Evolutionary conservation across 2,797 vertebrate genomes (phyloP).

Genomic region (Acanthornis magna): DNA sequence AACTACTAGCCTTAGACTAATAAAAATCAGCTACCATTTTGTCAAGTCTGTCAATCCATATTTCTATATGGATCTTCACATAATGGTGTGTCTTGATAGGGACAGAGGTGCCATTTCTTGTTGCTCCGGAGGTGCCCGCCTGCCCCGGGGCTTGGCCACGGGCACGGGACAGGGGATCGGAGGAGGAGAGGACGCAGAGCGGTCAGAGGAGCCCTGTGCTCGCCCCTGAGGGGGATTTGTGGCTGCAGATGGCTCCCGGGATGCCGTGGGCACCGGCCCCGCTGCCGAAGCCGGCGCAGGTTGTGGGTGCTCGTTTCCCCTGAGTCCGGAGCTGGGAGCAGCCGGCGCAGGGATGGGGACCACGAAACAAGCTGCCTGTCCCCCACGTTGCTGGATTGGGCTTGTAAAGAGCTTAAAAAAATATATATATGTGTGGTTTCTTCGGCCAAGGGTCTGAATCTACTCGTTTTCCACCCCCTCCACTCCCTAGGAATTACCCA

Average conservation of each 20-base stretch:
- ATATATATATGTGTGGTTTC: constrained; percentile 62
- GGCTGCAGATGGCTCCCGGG: background rate
- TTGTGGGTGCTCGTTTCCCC: background rate
- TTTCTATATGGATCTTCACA: constrained; percentile 71
- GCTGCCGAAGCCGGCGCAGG: background rate
- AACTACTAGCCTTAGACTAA: constrained; percentile 81
- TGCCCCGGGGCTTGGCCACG: constrained; percentile 27
- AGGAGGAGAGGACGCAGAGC: background rate
- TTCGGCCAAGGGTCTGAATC: constrained; percentile 67
- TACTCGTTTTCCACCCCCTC: constrained; percentile 56
- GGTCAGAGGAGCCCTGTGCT: background rate
- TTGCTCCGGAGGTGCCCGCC: constrained; percentile 13
- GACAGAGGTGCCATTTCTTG: constrained; percentile 66
- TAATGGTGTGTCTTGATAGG: constrained; percentile 67
- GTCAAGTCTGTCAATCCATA: constrained; percentile 75
- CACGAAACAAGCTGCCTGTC: constrained; percentile 3
- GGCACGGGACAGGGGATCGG: background rate
- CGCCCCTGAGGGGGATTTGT: background rate
- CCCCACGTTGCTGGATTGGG: background rate
- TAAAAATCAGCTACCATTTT: constrained; percentile 76
- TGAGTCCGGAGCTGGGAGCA: background rate
- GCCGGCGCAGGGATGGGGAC: background rate
- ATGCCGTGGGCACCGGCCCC: background rate
- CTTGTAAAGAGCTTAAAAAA: constrained; percentile 70
- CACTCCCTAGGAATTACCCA: constrained; percentile 72